phyloP scores from a whole-genome alignment of 2,113 vertebrate genomes.

The Hiodon alosoides region DNA sequence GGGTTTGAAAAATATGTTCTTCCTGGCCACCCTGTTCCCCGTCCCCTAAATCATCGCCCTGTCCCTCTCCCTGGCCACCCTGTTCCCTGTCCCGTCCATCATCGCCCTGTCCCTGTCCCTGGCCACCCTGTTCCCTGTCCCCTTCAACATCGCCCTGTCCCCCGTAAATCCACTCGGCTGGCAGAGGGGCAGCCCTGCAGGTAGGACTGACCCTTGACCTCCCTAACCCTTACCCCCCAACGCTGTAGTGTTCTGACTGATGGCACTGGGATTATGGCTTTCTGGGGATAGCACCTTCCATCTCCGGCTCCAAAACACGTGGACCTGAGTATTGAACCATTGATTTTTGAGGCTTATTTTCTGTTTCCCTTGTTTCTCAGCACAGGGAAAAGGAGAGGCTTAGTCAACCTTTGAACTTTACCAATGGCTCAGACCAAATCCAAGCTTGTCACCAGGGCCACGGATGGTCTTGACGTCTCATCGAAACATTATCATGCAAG shows the following conservation, averaged over 20 bases:
- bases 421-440: conserved; percentile 1
- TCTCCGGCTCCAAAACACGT: conserved; percentile 61
- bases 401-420: conserved; percentile 48
- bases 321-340: conserved; percentile 70
- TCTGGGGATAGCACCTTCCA: conserved; percentile 74
- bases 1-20: too few species aligned
- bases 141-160: conserved; percentile 28
- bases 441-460: conserved; percentile 1
- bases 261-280: conserved; percentile 73
- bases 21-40: too few species aligned
- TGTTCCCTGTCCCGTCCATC: too few species aligned
- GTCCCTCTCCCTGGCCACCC: too few species aligned
- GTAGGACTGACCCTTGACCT: conserved; percentile 58
- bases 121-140: background rate
- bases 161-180: conserved; percentile 61
- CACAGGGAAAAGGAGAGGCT: conserved; percentile 43
- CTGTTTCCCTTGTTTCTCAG: conserved; percentile 28
- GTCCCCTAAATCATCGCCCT: too few species aligned
- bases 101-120: conserved; percentile 26
- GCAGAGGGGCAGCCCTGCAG: conserved; percentile 72
- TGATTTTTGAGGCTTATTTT: conserved; percentile 54
- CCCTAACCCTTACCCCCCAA: conserved; percentile 49
- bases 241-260: conserved; percentile 53
- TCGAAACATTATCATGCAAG: conserved; percentile 49
- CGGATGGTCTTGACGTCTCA: conserved; percentile 27